These are phyloP conservation scores for Colinus virginianus DNA, from an alignment of 2,113 vertebrate species.

Conservation along the genomic window DNA sequence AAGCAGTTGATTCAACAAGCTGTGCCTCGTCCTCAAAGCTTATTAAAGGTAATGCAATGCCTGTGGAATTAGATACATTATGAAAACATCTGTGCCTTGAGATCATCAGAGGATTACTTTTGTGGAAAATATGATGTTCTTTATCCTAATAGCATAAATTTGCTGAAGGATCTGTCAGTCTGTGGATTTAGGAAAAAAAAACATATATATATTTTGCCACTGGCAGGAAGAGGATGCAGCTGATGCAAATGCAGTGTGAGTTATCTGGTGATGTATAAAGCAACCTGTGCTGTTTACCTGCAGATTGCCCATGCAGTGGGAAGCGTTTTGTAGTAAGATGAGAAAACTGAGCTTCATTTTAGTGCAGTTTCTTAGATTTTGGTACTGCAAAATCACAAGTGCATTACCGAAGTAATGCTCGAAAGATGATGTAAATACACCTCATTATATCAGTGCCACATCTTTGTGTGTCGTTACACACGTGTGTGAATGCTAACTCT, in stretches of 20 bases:
- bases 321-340: background rate
- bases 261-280: background rate
- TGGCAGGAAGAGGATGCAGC: background rate
- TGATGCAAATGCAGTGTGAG: background rate
- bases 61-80: constrained; percentile 21
- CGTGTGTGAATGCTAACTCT: background rate
- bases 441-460: background rate
- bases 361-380: background rate
- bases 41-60: constrained; percentile 8
- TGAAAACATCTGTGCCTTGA: constrained; percentile 35
- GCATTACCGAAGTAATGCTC: background rate
- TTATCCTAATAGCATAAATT: background rate
- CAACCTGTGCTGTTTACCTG: background rate
- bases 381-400: background rate
- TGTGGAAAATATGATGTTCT: constrained; percentile 39
- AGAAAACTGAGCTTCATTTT: background rate
- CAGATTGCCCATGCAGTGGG: background rate
- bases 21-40: background rate
- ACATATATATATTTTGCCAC: background rate
- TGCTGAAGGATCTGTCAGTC: background rate
- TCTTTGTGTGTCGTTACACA: fast-evolving
- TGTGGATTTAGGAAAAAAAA: background rate
- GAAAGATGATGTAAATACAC: fast-evolving
- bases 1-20: constrained; percentile 52
- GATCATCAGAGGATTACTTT: background rate